Evolutionary conservation across 2,888 invertebrate species (phyloP).

Genomic region (Eumerus sabulonum): DNA sequence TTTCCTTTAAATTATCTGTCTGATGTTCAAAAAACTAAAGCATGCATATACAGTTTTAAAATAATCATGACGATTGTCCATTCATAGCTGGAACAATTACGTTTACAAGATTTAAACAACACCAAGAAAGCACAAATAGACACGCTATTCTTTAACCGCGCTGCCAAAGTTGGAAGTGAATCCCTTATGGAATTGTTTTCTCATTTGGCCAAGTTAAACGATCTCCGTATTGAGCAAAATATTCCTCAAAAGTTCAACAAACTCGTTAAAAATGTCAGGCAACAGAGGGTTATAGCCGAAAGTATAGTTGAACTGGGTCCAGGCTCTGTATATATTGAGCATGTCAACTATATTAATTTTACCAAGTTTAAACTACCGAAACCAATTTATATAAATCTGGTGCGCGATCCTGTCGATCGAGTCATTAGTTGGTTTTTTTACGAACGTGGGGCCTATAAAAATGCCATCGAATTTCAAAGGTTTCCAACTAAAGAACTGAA

Average conservation of each 20-base stretch:
- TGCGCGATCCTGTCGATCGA: conserved; percentile 92
- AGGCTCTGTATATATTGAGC: conserved; percentile 90
- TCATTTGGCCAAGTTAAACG: conserved; percentile 82
- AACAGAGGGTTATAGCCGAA: conserved; percentile 86
- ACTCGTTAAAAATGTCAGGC: conserved; percentile 80
- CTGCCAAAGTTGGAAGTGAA: conserved; percentile 85
- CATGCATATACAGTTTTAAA: conserved; percentile 3
- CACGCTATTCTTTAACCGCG: conserved; percentile 81
- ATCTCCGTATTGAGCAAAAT: conserved; percentile 80
- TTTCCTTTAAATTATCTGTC: too few species aligned
- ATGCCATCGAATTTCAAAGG: conserved; percentile 88
- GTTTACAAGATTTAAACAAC: conserved; percentile 86
- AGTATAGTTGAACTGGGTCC: conserved; percentile 85
- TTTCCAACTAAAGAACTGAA: conserved; percentile 84
- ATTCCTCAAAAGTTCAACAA: conserved; percentile 57
- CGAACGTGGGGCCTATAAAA: conserved; percentile 85
- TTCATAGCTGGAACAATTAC: conserved; percentile 80
- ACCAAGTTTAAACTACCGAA: conserved; percentile 87
- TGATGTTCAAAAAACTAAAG: too few species aligned
- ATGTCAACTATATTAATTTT: conserved; percentile 92
- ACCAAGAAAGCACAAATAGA: conserved; percentile 85
- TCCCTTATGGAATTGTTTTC: conserved; percentile 90
- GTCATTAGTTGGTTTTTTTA: conserved; percentile 95
- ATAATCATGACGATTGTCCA: too few species aligned
- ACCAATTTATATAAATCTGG: conserved; percentile 92